Base-by-base conservation (phyloP, 2,797 vertebrate genomes). In the Sphaeramia orbicularis region DNA sequence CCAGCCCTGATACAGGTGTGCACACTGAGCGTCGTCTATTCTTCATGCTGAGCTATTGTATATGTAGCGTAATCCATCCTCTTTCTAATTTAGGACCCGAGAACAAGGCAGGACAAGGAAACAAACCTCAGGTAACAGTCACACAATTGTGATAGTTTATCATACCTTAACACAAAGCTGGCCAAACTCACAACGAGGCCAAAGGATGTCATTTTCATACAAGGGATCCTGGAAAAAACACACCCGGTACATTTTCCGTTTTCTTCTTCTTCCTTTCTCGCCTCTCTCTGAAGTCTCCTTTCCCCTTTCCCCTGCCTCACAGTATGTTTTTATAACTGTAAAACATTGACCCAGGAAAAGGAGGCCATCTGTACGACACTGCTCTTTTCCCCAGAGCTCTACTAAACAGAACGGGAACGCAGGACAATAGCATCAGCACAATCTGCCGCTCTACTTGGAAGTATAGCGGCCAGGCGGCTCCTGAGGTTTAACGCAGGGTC, bases 391-490 rank as follows among this genome's bases (percentile, higher is more conserved):
- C 69, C 47, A 53, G 53, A 67, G 57, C 19, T 38, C 58, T 30
- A 21, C 21, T 7, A 9, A 44, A 62, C 53, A 65, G 44, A 70
- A 66, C 35, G 58, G 37, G 51, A 69, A 54, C 36, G 12, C 18
- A 38, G 65, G 61, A 75, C 71, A 75, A 56, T 41, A 58, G 60
- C 49, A 15, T 64, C 49, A 27, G 62, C 47, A 68, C 59, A 69
- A 52, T 51, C 55, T 55, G 43, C 9, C 12, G 10, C 55, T 64
- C 48, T 52, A 35, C 45, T 48, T 60, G 54, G 43, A 37, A 63
- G 57, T 40, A 18, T 24, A 24, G 43, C 49, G 70, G 43, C 57
- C 40, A 53, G 52, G 14, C 51, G 51, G 13, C 24, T 53, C 12
- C 24, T 41, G 11, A 43, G 37, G 32, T 32, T 24, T 59, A 49